These are phyloP conservation scores for Hemicrepidius hirtus DNA, from an alignment of 2,888 invertebrate genomes.

Conservation along the genomic window DNA sequence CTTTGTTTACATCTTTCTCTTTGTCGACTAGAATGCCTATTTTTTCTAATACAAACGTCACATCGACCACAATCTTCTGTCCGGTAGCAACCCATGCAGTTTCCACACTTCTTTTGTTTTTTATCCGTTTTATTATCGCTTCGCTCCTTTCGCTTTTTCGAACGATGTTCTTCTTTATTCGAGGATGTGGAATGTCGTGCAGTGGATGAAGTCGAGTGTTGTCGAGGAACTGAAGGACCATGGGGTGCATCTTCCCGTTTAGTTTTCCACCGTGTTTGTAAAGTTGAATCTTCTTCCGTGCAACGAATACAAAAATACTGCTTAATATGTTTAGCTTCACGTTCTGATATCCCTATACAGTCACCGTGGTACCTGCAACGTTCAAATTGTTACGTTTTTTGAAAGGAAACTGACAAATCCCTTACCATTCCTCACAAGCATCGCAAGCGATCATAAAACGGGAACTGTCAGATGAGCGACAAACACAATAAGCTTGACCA, in stretches of 20 bases:
- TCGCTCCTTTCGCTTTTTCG: constrained; percentile 64
- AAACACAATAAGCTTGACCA: constrained; percentile 95
- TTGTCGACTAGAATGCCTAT: constrained; percentile 62
- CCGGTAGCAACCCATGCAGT: constrained; percentile 83
- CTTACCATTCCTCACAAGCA: constrained; percentile 94
- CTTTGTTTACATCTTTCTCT: constrained; percentile 75
- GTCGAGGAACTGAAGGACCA: no score
- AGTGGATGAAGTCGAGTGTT: neutral
- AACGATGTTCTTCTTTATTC: constrained; percentile 64
- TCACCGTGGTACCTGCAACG: constrained; percentile 88
- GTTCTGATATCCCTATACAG: constrained; percentile 95
- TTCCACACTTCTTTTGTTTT: constrained; percentile 79
- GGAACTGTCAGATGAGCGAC: constrained; percentile 93
- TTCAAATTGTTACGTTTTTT: neutral
- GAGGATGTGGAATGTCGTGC: constrained; percentile 29
- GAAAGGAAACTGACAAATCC: neutral
- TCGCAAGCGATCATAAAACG: constrained; percentile 99
- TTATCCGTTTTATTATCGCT: constrained; percentile 69
- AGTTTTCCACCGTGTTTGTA: constrained; percentile 76
- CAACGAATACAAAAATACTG: constrained; percentile 94
- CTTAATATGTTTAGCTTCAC: constrained; percentile 94
- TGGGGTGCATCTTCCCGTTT: constrained; percentile 64
- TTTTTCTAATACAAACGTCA: constrained; percentile 75
- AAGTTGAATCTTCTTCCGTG: constrained; percentile 86
- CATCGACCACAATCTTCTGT: constrained; percentile 83